Conservation (phyloP, 2,797 vertebrate species). For the Diglossa cyanea region DNA sequence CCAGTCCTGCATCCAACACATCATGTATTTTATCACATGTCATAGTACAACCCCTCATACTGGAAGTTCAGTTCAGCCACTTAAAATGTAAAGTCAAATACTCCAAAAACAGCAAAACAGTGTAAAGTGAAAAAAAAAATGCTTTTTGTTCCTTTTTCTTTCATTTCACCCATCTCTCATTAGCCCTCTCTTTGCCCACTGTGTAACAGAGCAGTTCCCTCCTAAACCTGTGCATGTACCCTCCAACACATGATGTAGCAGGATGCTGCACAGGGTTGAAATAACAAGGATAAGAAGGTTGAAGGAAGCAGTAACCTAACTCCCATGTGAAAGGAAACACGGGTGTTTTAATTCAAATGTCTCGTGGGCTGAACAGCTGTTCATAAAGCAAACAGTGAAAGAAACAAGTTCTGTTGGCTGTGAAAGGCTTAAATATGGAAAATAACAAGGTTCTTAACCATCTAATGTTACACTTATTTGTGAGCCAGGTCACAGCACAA, state of each 20-base stretch:
- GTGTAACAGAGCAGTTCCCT: not conserved
- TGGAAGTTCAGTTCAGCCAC: not conserved
- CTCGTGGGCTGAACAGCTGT: not conserved
- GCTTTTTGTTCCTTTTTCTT: not conserved
- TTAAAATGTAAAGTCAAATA: not conserved
- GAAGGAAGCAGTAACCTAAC: not conserved
- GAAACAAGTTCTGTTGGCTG: not conserved
- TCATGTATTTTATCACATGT: accelerated
- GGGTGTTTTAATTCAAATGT: not conserved
- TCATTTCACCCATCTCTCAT: not conserved
- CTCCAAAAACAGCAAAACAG: not conserved
- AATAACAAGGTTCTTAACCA: not conserved
- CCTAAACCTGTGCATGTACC: not conserved
- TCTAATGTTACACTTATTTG: not conserved
- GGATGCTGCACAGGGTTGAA: not conserved
- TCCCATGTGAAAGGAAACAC: not conserved
- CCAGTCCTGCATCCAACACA: not conserved
- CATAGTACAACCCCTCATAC: not conserved
- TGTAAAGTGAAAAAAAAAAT: not conserved
- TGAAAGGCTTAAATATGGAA: not conserved
- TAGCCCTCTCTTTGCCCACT: not conserved
- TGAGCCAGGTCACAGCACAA: not conserved
- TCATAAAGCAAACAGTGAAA: not conserved
- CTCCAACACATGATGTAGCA: not conserved
- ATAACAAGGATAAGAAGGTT: not conserved